Evolutionary conservation across 2,888 invertebrate genomes (phyloP), one percentile per base, ranked within the genome.

Genomic region (Agriopis aurantiaria): DNA sequence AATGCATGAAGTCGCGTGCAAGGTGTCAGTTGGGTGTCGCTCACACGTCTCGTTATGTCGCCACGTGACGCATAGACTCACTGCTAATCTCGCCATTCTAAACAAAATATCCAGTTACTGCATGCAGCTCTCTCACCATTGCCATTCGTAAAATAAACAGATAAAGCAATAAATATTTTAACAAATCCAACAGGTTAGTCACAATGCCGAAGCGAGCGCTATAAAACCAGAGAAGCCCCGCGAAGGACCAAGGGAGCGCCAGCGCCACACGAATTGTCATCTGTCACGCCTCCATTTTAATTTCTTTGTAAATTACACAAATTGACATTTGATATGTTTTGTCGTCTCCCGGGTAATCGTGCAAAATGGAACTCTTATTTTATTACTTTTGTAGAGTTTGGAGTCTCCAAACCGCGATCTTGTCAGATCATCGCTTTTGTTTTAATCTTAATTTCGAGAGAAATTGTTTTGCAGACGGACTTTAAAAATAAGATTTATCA

Each of bases 321-420:
- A 91, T 91, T 92, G 92, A 91, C 92, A 91, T 81, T 91, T 93
- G 92, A 91, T 89, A 90, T 91, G 88, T 90, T 93, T 91, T 91
- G 91, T 92, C 90, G 88, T 91, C 91, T 92, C 89, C 80, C 78
- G 91, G 85, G 91, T 89, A 91, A 91, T 91, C 88, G 86, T 82
- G 87, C 88, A 79, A 88, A 91, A 89, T 89, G 86, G 86, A 85
- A 83, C 80, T 85, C 82, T 79, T 86, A 78, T 88, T 91, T 90
- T 88, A 89, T 89, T 88, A 86, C 83, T 85, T 87, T 84, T 82
- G 80, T 80, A 79, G 81, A 82, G 74, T 83, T 79, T 77, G 81
- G 78, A 80, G 79, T 82, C 76, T 80, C 80, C 72, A 23, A 77
- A 62, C 61, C 58, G 55, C 46, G 73, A 68, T 76, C 73, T 73